These are phyloP conservation scores for Falco peregrinus DNA, from an alignment of 2,797 vertebrate genomes.

Conservation along the genomic window DNA sequence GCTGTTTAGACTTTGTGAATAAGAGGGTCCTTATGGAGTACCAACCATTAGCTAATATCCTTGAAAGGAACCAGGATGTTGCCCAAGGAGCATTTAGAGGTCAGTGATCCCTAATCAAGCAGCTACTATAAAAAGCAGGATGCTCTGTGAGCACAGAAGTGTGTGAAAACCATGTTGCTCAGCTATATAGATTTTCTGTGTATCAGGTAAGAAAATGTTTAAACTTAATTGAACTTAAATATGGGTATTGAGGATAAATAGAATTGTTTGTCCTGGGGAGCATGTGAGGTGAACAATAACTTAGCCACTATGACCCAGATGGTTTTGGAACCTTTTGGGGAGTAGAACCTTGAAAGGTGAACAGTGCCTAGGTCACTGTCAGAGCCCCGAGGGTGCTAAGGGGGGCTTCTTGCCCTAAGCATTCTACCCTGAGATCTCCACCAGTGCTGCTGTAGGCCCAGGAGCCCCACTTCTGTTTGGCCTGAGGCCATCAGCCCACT, in stretches of 20 bases:
- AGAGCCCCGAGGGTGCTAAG: background rate
- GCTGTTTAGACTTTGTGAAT: background rate
- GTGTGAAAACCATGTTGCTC: background rate
- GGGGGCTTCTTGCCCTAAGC: background rate
- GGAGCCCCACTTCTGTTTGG: background rate
- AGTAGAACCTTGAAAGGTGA: background rate
- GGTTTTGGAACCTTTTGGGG: background rate
- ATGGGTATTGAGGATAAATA: background rate
- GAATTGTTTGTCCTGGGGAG: background rate
- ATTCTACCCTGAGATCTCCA: background rate
- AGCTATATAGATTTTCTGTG: background rate
- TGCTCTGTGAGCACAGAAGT: background rate
- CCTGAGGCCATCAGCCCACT: background rate
- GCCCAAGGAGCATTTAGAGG: background rate
- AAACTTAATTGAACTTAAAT: background rate
- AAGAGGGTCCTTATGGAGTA: background rate
- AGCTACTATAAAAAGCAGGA: background rate
- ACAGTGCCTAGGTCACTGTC: background rate
- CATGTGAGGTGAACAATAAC: background rate
- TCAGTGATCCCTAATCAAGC: background rate
- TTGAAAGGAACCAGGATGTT: background rate
- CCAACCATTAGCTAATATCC: background rate
- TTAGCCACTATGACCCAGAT: background rate
- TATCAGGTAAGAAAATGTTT: background rate
- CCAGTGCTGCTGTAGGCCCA: no score